Percentiles rank a stretch among this genome's conserved stretches.
Conservation (phyloP, 2,797 vertebrate species). For the Setipinna tenuifilis region DNA sequence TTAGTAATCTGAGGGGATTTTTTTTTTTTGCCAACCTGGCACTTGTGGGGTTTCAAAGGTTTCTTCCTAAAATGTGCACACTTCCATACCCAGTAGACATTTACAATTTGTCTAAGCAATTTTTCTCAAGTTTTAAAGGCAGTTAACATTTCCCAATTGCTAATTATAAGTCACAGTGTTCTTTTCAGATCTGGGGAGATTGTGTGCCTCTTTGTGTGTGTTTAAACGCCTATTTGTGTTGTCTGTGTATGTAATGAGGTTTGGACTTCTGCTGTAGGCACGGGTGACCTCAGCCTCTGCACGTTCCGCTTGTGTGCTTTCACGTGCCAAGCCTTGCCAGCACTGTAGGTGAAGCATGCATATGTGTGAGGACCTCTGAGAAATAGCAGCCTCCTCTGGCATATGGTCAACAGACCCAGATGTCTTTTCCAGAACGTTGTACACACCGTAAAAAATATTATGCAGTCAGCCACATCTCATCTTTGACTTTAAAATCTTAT, state of each 20-base stretch:
- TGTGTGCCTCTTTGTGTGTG: background rate
- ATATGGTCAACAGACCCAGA: background rate
- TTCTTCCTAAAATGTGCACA: too few relatives aligned
- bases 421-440: background rate
- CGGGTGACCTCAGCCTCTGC: constrained; percentile 33
- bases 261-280: constrained; percentile 21
- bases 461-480: too few relatives aligned
- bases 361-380: background rate
- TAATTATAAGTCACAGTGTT: background rate
- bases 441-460: background rate
- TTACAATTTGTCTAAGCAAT: too few relatives aligned
- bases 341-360: background rate
- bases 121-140: too few relatives aligned
- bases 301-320: background rate
- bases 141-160: too few relatives aligned
- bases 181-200: background rate
- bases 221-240: background rate
- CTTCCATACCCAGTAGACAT: too few relatives aligned
- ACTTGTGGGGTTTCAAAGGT: too few relatives aligned
- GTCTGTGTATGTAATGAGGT: background rate
- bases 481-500: too few relatives aligned
- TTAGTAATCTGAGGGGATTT: too few relatives aligned
- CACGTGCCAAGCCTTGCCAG: constrained; percentile 30
- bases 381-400: background rate
- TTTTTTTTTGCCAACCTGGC: too few relatives aligned